Conservation (phyloP, 1,140 invertebrate species). For the Callitettix versicolor region DNA sequence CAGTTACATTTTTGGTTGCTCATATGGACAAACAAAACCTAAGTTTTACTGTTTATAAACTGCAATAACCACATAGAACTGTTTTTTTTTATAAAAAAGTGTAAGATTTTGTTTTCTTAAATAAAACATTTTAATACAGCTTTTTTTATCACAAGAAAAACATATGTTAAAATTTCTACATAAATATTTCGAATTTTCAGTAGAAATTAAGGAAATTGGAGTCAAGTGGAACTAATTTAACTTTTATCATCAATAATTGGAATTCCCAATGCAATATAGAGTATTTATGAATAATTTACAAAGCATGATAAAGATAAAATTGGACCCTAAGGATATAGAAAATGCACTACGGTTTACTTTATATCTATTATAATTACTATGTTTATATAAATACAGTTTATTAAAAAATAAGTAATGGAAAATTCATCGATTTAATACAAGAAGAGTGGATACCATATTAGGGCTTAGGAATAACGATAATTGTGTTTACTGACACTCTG, state of each 20-base stretch:
- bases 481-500: background rate
- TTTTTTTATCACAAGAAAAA: no score
- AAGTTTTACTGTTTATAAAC: no score
- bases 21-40: no score
- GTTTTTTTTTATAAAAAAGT: no score
- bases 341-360: constrained; percentile 12
- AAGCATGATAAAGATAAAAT: constrained; percentile 12
- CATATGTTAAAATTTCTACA: no score
- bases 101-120: no score
- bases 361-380: constrained; percentile 4
- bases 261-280: background rate
- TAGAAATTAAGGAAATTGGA: no score
- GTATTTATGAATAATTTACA: constrained; percentile 9
- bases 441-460: background rate
- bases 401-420: constrained; percentile 5
- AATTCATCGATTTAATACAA: background rate
- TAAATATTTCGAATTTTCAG: no score
- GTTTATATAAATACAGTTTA: constrained; percentile 5
- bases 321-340: constrained; percentile 14
- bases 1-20: no score
- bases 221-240: background rate
- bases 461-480: background rate
- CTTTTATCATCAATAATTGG: background rate
- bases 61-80: no score
- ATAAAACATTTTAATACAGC: no score